Percentiles rank a stretch among this genome's conserved stretches.
Conservation (phyloP, 37 sponge, comb jelly and placozoan genomes). For the Hexactinellida sp. region DNA sequence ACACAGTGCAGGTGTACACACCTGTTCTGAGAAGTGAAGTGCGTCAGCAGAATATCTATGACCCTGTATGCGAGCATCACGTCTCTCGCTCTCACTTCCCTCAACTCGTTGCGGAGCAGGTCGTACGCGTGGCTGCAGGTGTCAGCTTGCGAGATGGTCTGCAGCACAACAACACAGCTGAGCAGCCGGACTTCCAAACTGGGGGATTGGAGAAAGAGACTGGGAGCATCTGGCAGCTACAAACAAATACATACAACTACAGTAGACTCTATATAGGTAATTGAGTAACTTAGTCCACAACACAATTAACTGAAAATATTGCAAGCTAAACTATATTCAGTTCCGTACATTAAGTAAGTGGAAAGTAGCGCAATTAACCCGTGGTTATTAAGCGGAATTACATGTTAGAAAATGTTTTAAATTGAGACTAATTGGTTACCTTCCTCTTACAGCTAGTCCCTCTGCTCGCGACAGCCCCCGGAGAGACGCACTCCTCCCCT, state of each 20-base stretch:
- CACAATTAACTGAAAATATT: too few relatives aligned
- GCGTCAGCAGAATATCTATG: not conserved
- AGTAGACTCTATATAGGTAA: too few relatives aligned
- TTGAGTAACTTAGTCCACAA: too few relatives aligned
- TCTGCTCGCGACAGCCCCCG: not conserved
- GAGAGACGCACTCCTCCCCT: not conserved
- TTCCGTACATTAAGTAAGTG: too few relatives aligned
- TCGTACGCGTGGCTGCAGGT: not conserved
- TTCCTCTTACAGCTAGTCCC: not conserved
- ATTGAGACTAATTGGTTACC: too few relatives aligned
- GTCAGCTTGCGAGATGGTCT: not conserved
- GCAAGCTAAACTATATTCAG: too few relatives aligned
- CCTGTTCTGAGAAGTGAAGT: conserved; percentile 13
- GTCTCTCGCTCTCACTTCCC: not conserved
- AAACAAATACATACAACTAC: too few relatives aligned
- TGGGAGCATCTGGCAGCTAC: not conserved
- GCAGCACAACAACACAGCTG: not conserved
- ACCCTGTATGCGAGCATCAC: not conserved
- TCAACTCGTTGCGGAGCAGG: not conserved
- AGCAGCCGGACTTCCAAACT: not conserved
- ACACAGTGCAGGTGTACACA: too few relatives aligned
- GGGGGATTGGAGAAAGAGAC: not conserved
- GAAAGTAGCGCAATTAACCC: too few relatives aligned
- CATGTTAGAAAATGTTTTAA: too few relatives aligned
- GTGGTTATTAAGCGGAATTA: too few relatives aligned